Evolutionary conservation across 1,140 invertebrate species (phyloP), one percentile per base, ranked within the genome.

Genomic region (Calephelis nemesis): DNA sequence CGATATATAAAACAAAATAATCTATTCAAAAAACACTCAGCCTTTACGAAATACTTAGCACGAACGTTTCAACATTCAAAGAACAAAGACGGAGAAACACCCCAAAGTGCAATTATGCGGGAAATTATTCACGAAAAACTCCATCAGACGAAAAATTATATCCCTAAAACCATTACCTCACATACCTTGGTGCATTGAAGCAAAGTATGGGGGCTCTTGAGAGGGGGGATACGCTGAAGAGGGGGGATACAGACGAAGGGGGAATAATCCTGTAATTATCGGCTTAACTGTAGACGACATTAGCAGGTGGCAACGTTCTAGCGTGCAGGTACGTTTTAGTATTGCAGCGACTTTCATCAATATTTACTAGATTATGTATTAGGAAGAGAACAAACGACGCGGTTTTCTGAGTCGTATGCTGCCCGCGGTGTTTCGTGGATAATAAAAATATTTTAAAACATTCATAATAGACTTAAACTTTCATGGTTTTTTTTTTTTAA

Each of bases 261-360:
- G 83, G 78, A 67, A 78, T 87, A 88, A 88, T 88, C 86, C 83
- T 68, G 76, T 88, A 88, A 88, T 88, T 88, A 88, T 88, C 86
- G 77, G 82, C 84, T 88, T 88, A 88, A 82, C 82, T 83, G 81
- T 73, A 87, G 83, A 85, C 82, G 82, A 84, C 84, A 84, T 85
- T 85, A 75, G 84, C 84, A 88, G 85, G 84, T 86, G 85, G 80
- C 74, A 75, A 78, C 69, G 73, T 54, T 75, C 75, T 75, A 71
- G 69, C 76, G 76, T 72, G 15, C 63, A 76, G 71, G 77, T 82
- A 81, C 81, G 82, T 87, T 49, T 42, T 49, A 52, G 10, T 65
- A 9, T 13, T 49, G n/a, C 11, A 50, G 15, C 39, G 6, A 11
- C 48, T n/a, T 39, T 13, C n/a, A 40, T 7, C 13, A 49, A 65